A percentile compares a stretch with the other conserved stretches of the same genome.
Evolutionary conservation across 2,888 invertebrate genomes (phyloP).

Genomic region (Euzophera pinguis): DNA sequence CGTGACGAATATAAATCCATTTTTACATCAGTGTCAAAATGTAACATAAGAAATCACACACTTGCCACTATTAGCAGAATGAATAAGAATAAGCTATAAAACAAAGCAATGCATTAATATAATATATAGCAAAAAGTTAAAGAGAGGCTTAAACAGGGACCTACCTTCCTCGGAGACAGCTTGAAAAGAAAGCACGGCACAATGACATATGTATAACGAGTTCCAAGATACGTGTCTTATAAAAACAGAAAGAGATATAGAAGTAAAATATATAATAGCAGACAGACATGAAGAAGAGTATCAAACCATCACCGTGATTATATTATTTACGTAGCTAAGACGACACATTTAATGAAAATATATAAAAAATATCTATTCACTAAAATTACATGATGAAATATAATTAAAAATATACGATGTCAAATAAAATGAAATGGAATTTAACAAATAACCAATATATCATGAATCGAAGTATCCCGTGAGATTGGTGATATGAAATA

Average conservation of each 20-base stretch:
- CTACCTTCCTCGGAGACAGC: slow-evolving; percentile 64
- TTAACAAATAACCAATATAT: slow-evolving; percentile 20
- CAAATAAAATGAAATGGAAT: background rate
- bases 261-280: slow-evolving; percentile 27
- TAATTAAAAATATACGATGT: background rate
- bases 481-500: slow-evolving; percentile 23
- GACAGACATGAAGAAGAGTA: slow-evolving; percentile 55
- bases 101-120: slow-evolving; percentile 37
- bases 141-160: slow-evolving; percentile 47
- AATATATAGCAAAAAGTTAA: slow-evolving; percentile 36
- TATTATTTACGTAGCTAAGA: slow-evolving; percentile 36
- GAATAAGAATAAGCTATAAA: slow-evolving; percentile 32
- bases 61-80: slow-evolving; percentile 3
- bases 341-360: slow-evolving; percentile 27
- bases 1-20: background rate
- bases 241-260: slow-evolving; percentile 24
- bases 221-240: slow-evolving; percentile 15
- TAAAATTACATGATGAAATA: slow-evolving; percentile 2
- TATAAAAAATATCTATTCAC: background rate
- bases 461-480: slow-evolving; percentile 21
- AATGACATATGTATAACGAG: slow-evolving; percentile 22
- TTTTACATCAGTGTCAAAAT: background rate
- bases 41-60: background rate
- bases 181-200: slow-evolving; percentile 32
- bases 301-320: slow-evolving; percentile 75